Conservation (phyloP, 1,140 invertebrate species). For the Bombus cullumanus region DNA sequence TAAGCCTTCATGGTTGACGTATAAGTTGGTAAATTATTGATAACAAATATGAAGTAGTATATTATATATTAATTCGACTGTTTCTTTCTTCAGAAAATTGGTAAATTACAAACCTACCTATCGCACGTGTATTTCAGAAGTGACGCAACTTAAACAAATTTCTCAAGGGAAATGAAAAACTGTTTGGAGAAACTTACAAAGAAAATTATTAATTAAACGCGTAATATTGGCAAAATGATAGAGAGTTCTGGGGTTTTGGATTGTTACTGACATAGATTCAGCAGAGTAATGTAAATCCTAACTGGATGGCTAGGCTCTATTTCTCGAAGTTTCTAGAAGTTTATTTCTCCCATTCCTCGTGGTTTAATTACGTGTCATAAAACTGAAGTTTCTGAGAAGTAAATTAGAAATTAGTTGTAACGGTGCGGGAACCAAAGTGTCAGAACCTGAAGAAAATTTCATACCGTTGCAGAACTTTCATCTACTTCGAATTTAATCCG, state of each 20-base stretch:
- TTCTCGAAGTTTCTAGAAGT: neutral
- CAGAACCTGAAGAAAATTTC: slow-evolving; percentile 12
- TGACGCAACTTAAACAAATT: no score
- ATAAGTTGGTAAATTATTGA: neutral
- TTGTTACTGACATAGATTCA: neutral
- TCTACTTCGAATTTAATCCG: slow-evolving; percentile 3
- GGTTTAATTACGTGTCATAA: slow-evolving; percentile 8
- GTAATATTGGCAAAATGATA: no score
- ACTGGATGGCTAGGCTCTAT: neutral
- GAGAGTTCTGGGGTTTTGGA: neutral
- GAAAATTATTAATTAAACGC: no score
- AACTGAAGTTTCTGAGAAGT: slow-evolving; percentile 2
- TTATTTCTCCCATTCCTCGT: neutral
- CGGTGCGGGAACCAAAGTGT: neutral
- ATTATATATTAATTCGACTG: neutral
- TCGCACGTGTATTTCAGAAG: no score
- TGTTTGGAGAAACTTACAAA: neutral
- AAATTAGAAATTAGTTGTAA: slow-evolving; percentile 18
- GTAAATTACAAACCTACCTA: no score
- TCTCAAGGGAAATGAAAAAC: neutral
- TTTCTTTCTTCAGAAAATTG: neutral
- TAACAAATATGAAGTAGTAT: neutral
- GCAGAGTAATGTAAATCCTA: neutral
- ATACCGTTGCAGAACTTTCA: neutral
- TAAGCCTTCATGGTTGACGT: neutral